Conservation (phyloP, 2,888 invertebrate species). For the Ophioninae sp. region DNA sequence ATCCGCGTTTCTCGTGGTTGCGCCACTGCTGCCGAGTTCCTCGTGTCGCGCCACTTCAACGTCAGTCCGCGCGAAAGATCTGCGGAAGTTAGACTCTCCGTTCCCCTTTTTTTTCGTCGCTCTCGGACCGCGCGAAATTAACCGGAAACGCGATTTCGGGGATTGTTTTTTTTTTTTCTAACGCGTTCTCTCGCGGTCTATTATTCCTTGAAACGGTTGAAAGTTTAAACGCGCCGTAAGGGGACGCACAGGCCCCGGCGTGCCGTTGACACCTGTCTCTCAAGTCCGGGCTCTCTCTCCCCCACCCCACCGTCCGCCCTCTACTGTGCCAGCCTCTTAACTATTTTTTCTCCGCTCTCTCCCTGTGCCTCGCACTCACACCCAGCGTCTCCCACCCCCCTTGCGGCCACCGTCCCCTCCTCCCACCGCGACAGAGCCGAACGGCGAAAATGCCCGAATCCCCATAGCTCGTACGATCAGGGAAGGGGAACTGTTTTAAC, state of each 20-base stretch:
- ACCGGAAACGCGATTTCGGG: constrained; percentile 21
- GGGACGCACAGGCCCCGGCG: constrained; percentile 72
- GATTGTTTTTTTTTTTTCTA: constrained; percentile 33
- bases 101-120: constrained; percentile 10
- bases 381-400: constrained; percentile 43
- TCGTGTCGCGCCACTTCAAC: constrained; percentile 53
- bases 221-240: constrained; percentile 64
- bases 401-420: constrained; percentile 32
- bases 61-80: constrained; percentile 21
- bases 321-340: constrained; percentile 79
- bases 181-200: constrained; percentile 31
- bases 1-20: constrained; percentile 49
- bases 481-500: constrained; percentile 60
- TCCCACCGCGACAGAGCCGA: constrained; percentile 58
- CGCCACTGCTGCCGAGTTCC: constrained; percentile 30
- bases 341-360: constrained; percentile 78
- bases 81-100: not conserved
- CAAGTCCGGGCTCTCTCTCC: constrained; percentile 72
- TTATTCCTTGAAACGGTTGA: constrained; percentile 55
- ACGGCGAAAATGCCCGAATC: constrained; percentile 78
- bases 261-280: constrained; percentile 80
- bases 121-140: constrained; percentile 1
- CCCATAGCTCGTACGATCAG: constrained; percentile 56
- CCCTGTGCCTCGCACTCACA: constrained; percentile 68
- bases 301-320: constrained; percentile 80